Base-by-base conservation (phyloP, 2,113 vertebrate species). In the Alethe diademata region DNA sequence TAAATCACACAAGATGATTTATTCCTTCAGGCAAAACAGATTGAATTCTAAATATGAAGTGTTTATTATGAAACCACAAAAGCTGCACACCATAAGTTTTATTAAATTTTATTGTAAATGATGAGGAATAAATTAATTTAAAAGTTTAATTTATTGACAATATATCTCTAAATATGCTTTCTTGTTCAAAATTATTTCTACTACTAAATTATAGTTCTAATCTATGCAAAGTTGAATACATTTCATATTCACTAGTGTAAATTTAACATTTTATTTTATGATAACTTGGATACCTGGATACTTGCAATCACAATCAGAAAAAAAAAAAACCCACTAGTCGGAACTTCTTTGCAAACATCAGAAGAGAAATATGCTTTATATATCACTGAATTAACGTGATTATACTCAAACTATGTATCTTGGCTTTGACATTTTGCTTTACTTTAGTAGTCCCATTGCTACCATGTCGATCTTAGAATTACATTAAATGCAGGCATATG, bases 401-500 rank as follows among this genome's bases (percentile, higher is more conserved):
- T 97, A 70, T 62, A 36, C 54, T 88, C 93, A 93, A 81, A 80
- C 26, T 36, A 73, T 76, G 50, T 51, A 69, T 82, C 87, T 75
- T 76, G 53, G 60, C 61, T 94, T 89, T 86, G 93, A 61, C 78
- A 40, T 93, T 97, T 97, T 93, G 54, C 69, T 95, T 84, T 95
- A n/a, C 93, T 78, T 82, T 65, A 81, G 42, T 61, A 58, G 58
- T 96, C 78, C 88, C 92, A 75, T 20, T 0, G 23, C 69, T 88
- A 86, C 56, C 22, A 65, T 53, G 78, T 81, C 73, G 90, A 45
- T 93, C 82, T 92, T 79, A 81, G 89, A 95, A 82, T 88, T 67
- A 65, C 18, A 70, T 82, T 87, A 92, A 94, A 75, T 0, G 4
- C 23, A 40, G 70, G 79, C 98, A 97, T 97, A 96, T 96, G 97